Evolutionary conservation across 2,113 vertebrate genomes (phyloP), one percentile per base, ranked within the genome.

Genomic region (Cyprinus carpio): DNA sequence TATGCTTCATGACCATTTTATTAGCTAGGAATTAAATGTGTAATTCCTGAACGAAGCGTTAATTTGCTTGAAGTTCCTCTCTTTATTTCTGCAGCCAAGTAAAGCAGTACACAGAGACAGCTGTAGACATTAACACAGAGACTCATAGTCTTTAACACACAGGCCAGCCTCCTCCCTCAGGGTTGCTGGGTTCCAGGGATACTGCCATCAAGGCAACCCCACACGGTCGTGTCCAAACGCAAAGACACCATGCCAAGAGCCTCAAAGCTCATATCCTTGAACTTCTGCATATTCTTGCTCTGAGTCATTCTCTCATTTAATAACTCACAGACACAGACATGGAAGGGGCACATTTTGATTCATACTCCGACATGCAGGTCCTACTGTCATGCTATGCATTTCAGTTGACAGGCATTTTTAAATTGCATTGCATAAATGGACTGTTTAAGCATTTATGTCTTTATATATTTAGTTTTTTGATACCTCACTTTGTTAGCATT

Each of bases 121-220:
- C 64, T 81, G 75, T n/a, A 78, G 49, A 81, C 60, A 77, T 29
- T 77, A 51, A 83, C 62, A 80, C 71, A 76, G 54, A 87, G 25
- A 40, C 27, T 6, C 72, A 1, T 25, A 60, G 25, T 9, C 6
- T 43, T 43, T 43, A 43, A 43, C 40, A 43, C 40, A 43, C 40
- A 43, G 40, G 9, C 15, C 29, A 77, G 40, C 25, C 74, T 54
- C 27, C 60, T 76, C 72, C 43, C 83, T 62, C 72, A 29, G 60
- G 37, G 72, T 62, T n/a, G 58, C 83, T 65, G 81, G 75, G 74
- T 37, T 46, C 83, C 83, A 85, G 67, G 46, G 83, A 56, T n/a
- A 79, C 62, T 40, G 31, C 25, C 75, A 78, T 85, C 29, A 84
- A 77, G 74, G 83, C 51, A 84, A 65, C 40, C 83, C 83, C 74